Evolutionary conservation across 2,888 invertebrate genomes (phyloP), one percentile per base, ranked within the genome.

Genomic region (Tenthredo amoena): DNA sequence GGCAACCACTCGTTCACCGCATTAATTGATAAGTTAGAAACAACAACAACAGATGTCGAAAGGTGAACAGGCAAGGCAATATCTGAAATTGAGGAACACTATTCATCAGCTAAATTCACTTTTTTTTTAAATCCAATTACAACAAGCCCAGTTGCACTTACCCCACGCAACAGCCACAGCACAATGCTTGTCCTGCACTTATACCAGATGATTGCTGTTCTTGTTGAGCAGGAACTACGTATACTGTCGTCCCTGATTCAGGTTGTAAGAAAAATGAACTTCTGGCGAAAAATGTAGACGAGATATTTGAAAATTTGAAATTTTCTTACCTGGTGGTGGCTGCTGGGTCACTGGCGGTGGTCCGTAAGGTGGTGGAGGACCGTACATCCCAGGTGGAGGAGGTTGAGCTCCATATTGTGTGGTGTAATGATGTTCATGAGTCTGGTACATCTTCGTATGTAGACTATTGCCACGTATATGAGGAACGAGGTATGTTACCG

Each of bases 181-280:
- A 65, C 3, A 83, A 31, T 18, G 83, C 83, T 68, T 50, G 34
- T 31, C 55, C 83, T 2, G 83, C 15, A 37, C 68, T 83, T 0
- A 83, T 71, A 55, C 83, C 83, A 1, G 68, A 31, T 9, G 43
- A 50, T 34, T 68, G 83, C 34, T 83, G 68, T 62, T 83, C 26
- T 71, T 83, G 43, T n/a, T 65, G 83, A 21, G 83, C 68, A 15
- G 83, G 83, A n/a, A 83, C 83, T 10, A 83, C 83, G 83, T 83
- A 83, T 1, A 83, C 83, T n/a, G 83, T 83, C 6, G 83, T 71
- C 9, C 68, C 83, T 83, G 40, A 4, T 5, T n/a, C n/a, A 1
- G 34, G 31, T 1, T 7, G 21, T 74, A 18, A 55, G 2, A 55
- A 77, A 26, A 5, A 55, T 55, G 18, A 7, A n/a, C 26, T 26